These are phyloP conservation scores for Oxyura jamaicensis DNA, from an alignment of 2,113 vertebrate species.

Conservation along the genomic window DNA sequence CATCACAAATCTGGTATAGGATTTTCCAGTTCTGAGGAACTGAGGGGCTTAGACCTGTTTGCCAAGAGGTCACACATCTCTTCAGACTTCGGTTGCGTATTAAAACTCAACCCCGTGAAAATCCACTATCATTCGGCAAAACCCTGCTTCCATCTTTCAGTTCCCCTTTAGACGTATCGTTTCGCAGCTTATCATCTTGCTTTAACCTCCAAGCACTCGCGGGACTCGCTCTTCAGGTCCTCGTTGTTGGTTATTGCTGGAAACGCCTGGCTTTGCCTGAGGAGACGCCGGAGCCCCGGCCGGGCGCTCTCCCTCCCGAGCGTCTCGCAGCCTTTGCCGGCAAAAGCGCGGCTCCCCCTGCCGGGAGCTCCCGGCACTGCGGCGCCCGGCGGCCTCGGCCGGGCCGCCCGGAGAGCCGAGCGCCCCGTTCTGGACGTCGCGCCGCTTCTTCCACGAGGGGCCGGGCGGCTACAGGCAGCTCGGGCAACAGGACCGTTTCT, in stretches of 20 bases:
- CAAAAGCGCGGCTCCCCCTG: slow-evolving; percentile 51
- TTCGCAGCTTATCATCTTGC: not conserved
- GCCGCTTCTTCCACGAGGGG: not conserved
- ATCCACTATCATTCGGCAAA: not conserved
- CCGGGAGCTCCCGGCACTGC: not conserved
- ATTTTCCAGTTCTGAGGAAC: not conserved
- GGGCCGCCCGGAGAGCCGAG: not conserved
- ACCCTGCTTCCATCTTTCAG: not conserved
- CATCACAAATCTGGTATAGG: not conserved
- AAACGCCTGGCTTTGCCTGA: not conserved
- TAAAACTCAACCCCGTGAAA: not conserved
- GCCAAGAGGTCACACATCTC: not conserved
- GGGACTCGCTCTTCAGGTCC: not conserved
- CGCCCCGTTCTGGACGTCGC: no score
- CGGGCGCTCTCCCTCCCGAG: no score
- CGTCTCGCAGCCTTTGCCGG: not conserved
- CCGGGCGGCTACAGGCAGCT: not conserved
- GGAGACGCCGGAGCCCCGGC: not conserved
- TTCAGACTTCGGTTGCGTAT: not conserved
- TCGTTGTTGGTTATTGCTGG: not conserved
- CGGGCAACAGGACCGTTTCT: rapidly evolving
- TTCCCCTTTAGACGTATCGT: not conserved
- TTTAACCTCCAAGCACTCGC: not conserved
- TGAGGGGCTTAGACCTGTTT: not conserved
- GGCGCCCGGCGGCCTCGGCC: not conserved